Percentiles rank a stretch among this genome's conserved stretches.
These are phyloP conservation scores for Microtus ochrogaster DNA, from an alignment of 2,113 vertebrate species.

Conservation along the genomic window DNA sequence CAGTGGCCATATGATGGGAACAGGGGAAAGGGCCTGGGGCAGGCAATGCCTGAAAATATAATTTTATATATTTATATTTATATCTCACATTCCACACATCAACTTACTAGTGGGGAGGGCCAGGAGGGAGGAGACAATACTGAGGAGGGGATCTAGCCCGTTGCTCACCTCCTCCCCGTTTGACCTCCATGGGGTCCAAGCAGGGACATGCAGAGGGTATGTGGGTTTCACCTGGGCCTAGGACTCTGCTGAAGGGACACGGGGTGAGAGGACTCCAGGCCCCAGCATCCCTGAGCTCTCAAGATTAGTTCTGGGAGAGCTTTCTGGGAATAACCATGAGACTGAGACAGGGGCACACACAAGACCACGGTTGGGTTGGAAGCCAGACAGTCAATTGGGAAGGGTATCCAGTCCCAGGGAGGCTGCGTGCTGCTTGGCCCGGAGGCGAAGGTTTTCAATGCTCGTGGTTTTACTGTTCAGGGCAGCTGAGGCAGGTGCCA, in stretches of 20 bases:
- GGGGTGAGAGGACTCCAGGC: constrained; percentile 11
- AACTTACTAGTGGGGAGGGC: constrained; percentile 62
- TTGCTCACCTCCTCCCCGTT: constrained; percentile 33
- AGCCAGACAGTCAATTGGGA: constrained; percentile 93
- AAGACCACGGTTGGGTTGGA: constrained; percentile 29
- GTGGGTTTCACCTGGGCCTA: neutral
- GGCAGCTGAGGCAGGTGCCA: constrained; percentile 90
- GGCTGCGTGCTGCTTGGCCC: constrained; percentile 97
- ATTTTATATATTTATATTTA: constrained; percentile 80
- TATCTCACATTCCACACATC: constrained; percentile 81
- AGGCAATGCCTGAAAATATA: constrained; percentile 81
- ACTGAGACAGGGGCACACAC: neutral
- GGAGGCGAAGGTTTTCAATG: constrained; percentile 97
- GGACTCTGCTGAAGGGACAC: neutral
- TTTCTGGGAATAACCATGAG: constrained; percentile 20
- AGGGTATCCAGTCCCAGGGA: constrained; percentile 96
- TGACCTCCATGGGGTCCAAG: constrained; percentile 54
- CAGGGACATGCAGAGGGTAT: constrained; percentile 78
- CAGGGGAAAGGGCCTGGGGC: constrained; percentile 32
- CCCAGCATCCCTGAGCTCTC: constrained; percentile 47
- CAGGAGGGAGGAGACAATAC: constrained; percentile 28
- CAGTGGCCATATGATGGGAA: neutral
- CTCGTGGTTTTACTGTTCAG: constrained; percentile 99
- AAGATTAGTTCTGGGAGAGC: constrained; percentile 34
- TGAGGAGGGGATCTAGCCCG: constrained; percentile 19